Conservation (phyloP, 2,797 vertebrate species). For the Acropternis orthonyx region DNA sequence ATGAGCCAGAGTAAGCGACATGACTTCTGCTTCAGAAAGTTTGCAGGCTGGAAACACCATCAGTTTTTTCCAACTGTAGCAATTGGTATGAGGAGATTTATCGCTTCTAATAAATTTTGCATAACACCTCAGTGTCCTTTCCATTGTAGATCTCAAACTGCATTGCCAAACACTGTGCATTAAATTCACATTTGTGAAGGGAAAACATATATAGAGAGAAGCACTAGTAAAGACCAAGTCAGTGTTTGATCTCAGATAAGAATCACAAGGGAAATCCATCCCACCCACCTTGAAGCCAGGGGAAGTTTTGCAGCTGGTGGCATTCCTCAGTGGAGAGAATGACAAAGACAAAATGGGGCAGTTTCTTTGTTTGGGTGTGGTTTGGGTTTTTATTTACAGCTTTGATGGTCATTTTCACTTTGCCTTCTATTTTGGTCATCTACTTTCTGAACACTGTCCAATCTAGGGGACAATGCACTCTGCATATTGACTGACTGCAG, state of each 20-base stretch:
- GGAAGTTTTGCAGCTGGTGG: background rate
- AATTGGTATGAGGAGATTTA: background rate
- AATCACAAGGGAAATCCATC: background rate
- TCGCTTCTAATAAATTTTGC: background rate
- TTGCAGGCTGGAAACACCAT: background rate
- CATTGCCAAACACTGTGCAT: background rate
- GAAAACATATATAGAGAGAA: background rate
- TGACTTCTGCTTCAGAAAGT: background rate
- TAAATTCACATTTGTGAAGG: background rate
- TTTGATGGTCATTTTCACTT: background rate
- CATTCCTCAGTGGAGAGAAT: background rate
- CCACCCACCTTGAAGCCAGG: background rate
- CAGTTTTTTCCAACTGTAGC: background rate
- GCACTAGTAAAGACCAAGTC: background rate
- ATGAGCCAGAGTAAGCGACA: background rate
- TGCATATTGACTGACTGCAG: background rate
- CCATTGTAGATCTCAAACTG: background rate
- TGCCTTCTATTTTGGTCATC: background rate
- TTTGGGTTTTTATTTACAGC: background rate
- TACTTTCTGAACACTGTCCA: background rate
- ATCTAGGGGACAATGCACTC: background rate
- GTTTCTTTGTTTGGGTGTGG: background rate
- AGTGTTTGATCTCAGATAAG: background rate
- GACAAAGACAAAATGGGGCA: background rate
- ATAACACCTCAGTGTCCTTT: background rate